phyloP scores from a whole-genome alignment of 2,113 vertebrate species.

The Carassius gibelio region DNA sequence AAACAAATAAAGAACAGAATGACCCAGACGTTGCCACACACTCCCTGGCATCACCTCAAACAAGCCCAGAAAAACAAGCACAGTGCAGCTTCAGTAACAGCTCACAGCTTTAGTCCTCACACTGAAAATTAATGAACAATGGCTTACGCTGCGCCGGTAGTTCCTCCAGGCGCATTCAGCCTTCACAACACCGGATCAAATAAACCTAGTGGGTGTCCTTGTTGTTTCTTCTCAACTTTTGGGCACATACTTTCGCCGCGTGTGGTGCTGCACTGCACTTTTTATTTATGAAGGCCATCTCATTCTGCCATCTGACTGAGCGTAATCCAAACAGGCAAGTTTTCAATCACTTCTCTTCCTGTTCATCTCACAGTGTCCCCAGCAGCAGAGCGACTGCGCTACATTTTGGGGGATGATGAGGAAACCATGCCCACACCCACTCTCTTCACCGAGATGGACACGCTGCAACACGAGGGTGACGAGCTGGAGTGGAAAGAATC shows the following conservation, averaged over 20 bases:
- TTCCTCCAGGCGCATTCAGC: background rate
- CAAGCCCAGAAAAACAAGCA: conserved; percentile 2
- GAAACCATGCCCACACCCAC: conserved; percentile 86
- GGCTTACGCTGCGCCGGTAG: background rate
- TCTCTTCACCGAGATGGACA: conserved; percentile 98
- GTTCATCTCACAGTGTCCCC: conserved; percentile 82
- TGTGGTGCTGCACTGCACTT: conserved; percentile 10
- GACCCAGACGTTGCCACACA: background rate
- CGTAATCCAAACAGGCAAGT: background rate
- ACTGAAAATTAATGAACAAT: conserved; percentile 30
- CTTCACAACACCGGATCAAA: background rate
- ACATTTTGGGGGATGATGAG: conserved; percentile 92
- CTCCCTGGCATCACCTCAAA: background rate
- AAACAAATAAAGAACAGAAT: background rate
- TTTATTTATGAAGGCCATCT: background rate
- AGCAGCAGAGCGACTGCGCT: conserved; percentile 89
- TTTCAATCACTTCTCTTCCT: background rate
- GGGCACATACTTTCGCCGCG: background rate
- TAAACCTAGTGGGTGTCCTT: background rate
- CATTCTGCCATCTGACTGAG: conserved; percentile 3
- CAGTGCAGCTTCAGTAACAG: background rate
- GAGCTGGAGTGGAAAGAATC: conserved; percentile 98
- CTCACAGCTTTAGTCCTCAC: background rate
- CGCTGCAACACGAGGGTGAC: conserved; percentile 89
- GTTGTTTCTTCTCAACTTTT: background rate